Base-by-base conservation (phyloP, 2,888 invertebrate genomes). In the Asteroscopus sphinx region DNA sequence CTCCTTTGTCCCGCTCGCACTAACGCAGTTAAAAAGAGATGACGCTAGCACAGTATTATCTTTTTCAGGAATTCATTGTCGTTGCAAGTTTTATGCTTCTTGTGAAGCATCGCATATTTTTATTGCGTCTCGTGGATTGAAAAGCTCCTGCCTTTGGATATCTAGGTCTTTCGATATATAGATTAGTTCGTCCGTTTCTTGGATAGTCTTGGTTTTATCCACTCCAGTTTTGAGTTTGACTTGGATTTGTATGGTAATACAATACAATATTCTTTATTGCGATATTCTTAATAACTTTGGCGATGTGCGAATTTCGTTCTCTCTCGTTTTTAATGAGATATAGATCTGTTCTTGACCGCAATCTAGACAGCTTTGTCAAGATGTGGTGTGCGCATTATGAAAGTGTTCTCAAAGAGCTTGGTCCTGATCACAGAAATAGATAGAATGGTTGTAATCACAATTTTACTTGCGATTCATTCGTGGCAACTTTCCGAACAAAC, bases 1-100 rank as follows among this genome's bases (percentile, higher is more conserved):
- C 81, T 85, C 89, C 86, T 88, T 88, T 89, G 88, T 93, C 92
- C 87, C 76, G 80, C 84, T 91, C 88, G 11, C 81, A 79, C 90
- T 80, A 78, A 84, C 83, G 79, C 81, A 85, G 85, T 77, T 84
- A 81, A 87, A 91, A 90, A 87, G 90, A 88, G 91, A 89, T 82
- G 86, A 82, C 85, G 83, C 80, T 79, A 81, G 79, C 68, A 76
- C 78, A 78, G 85, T 83, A 90, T 90, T 88, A 91, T 92, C 91
- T 92, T 92, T 93, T 93, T 90, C 91, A 90, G 89, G 86, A 92
- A 94, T 93, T 93, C 93, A 94, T 92, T 91, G 93, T 92, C 92
- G 91, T 90, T 84, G 84, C 83, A 70, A 89, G 88, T 92, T 94
- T 94, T 93, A 93, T 90, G 90, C 78, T 80, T 82, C 82, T 85